These are phyloP conservation scores for Agriopis leucophaearia DNA, from an alignment of 2,888 invertebrate genomes.

Conservation along the genomic window DNA sequence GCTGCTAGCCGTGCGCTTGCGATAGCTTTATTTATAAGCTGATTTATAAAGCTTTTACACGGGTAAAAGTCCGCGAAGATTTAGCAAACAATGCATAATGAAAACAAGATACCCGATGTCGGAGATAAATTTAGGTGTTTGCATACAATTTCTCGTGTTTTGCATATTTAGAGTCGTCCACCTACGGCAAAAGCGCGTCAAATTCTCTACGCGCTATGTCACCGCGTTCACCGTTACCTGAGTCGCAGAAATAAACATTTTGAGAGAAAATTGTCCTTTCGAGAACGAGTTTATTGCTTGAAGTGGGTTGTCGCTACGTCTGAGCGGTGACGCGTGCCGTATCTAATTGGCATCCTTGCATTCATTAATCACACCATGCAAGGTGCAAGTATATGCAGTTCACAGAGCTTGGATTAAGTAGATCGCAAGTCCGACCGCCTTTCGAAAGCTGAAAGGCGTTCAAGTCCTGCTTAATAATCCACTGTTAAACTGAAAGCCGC, in stretches of 20 bases:
- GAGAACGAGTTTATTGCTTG: constrained; percentile 61
- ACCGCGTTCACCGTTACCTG: constrained; percentile 67
- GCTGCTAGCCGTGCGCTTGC: constrained; percentile 38
- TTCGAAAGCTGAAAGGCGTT: constrained; percentile 70
- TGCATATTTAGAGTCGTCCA: constrained; percentile 57
- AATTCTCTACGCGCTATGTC: constrained; percentile 70
- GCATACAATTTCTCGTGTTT: constrained; percentile 39
- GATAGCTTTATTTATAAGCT: constrained; percentile 44
- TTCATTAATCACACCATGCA: constrained; percentile 67
- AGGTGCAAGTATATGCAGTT: constrained; percentile 48
- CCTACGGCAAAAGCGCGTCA: constrained; percentile 64
- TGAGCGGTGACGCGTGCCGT: constrained; percentile 65
- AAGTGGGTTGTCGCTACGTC: constrained; percentile 58
- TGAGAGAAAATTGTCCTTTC: constrained; percentile 64
- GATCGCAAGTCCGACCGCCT: constrained; percentile 62
- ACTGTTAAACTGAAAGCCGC: constrained; percentile 70
- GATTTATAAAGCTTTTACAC: constrained; percentile 37
- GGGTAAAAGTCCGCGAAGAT: constrained; percentile 36
- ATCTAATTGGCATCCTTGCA: constrained; percentile 80
- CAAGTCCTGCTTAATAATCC: constrained; percentile 70
- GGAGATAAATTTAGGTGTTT: constrained; percentile 34
- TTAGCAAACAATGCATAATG: constrained; percentile 32
- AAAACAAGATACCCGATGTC: constrained; percentile 19
- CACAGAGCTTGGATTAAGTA: constrained; percentile 56
- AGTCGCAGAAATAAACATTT: constrained; percentile 51